Base-by-base conservation (phyloP, 2,888 invertebrate genomes). In the Timandra comae region DNA sequence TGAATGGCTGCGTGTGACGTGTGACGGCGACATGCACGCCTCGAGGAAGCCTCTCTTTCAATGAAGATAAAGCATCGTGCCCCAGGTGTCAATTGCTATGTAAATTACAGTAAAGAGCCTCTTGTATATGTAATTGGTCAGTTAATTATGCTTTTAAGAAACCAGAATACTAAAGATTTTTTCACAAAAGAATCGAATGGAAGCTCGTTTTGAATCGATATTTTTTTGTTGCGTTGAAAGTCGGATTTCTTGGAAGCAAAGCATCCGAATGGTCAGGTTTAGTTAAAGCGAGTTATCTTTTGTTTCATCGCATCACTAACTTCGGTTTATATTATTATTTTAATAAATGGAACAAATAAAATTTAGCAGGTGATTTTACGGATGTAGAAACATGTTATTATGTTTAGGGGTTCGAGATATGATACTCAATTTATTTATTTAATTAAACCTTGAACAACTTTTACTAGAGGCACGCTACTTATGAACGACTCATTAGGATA, bases 81-180 rank as follows among this genome's bases (percentile, higher is more conserved):
- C 63, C 31, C 63, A 56, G 66, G 70, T 73, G 71, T 68, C 68
- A 69, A 67, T 70, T 65, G 70, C 56, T 48, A 60, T 61, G 63
- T 63, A 67, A 64, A 64, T 53, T 60, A 41, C 43, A 52, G 46
- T 60, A 60, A 59, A 55, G 45, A 54, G 47, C 33, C 54, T 43
- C 33, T 53, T 56, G 57, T 63, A 53, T 56, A 49, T 36, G 51
- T 50, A 54, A 59, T 54, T 46, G 46, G 27, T 29, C 46, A 30
- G 41, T 49, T 60, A 52, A 66, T 70, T 57, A 64, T 58, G 52
- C 62, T 60, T 56, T 63, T 54, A 56, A 46, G 38, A 40, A 56
- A 56, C 42, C 50, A 49, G 56, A 53, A 43, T 49, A 40, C 43
- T 29, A 37, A 35, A 13, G 7, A 28, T 12, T 16, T 39, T 34